These are phyloP conservation scores for Phainopepla nitens DNA, from an alignment of 2,113 vertebrate species.

Conservation along the genomic window DNA sequence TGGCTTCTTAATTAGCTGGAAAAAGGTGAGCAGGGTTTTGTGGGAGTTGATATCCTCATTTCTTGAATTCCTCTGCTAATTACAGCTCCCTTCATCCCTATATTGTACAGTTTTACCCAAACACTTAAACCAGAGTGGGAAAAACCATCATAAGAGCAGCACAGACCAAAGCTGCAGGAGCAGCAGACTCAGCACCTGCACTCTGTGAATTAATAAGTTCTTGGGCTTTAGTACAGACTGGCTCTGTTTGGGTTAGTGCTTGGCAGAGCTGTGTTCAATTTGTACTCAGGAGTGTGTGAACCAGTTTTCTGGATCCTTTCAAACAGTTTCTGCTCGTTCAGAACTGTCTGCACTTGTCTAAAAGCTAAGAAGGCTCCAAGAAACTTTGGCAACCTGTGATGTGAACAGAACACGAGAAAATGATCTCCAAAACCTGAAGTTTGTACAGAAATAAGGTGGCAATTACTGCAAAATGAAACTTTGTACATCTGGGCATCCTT, in stretches of 20 bases:
- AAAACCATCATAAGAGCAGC: not conserved
- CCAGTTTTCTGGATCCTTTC: not conserved
- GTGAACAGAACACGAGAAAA: not conserved
- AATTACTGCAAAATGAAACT: not conserved
- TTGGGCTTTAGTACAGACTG: slow-evolving; percentile 19
- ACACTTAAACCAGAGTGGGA: not conserved
- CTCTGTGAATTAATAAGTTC: not conserved
- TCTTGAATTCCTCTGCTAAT: not conserved
- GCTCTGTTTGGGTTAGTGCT: not conserved
- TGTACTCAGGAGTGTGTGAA: not conserved
- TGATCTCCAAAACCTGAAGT: not conserved
- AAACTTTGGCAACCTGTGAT: not conserved
- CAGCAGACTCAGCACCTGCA: not conserved
- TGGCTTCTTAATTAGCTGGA: not conserved
- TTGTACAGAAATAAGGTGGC: not conserved
- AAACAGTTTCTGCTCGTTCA: not conserved
- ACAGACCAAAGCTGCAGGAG: not conserved
- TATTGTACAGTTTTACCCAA: not conserved
- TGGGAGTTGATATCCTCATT: not conserved
- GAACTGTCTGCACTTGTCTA: not conserved
- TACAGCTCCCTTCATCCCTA: not conserved
- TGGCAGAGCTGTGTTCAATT: slow-evolving; percentile 13
- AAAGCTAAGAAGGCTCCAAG: not conserved
- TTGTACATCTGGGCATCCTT: not conserved
- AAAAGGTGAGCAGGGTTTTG: not conserved